Base-by-base conservation (phyloP, 2,888 invertebrate species). In the Acleris sparsana region DNA sequence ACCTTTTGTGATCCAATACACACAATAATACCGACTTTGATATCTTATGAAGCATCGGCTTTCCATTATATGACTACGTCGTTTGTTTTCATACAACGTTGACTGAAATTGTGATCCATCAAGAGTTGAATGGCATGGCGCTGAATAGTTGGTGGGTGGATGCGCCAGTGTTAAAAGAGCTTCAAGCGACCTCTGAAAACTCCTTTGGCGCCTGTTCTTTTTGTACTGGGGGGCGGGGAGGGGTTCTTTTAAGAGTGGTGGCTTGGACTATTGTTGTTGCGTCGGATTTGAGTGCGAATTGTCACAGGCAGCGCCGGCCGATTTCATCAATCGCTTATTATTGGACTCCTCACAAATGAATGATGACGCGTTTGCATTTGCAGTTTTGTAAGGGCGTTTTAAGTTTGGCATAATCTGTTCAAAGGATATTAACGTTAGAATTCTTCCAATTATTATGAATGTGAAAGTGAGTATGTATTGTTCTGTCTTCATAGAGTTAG, bases 101-200 rank as follows among this genome's bases (percentile, higher is more conserved):
- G 85, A 85, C 87, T 84, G 84, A 84, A 88, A 87, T 87, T 86
- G 85, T 88, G 87, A 88, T 89, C 88, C 87, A 89, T 89, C 88
- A 87, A 80, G 80, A 79, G 80, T 85, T 88, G 87, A 87, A 89
- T 89, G 88, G 88, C 86, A 87, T 81, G 82, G 80, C 81, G 77
- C 79, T 88, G 86, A 87, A 88, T 88, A 88, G 87, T 86, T 87
- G 79, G 83, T 80, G 82, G 83, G 80, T 84, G 84, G 85, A 81
- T 85, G 80, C 71, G 73, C 89, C 86, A 87, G 75, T 7, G 25
- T 46, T 16, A 39, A 7, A 39, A 62, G 62, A 52, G 17, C 66
- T 67, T 66, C 70, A 69, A 57, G 29, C 60, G 72, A 80, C 63
- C 87, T 73, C 75, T 73, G 71, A 70, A 78, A 79, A 73, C 78